phyloP scores from a whole-genome alignment of 1,140 invertebrate genomes.

The Zaprionus capensis region DNA sequence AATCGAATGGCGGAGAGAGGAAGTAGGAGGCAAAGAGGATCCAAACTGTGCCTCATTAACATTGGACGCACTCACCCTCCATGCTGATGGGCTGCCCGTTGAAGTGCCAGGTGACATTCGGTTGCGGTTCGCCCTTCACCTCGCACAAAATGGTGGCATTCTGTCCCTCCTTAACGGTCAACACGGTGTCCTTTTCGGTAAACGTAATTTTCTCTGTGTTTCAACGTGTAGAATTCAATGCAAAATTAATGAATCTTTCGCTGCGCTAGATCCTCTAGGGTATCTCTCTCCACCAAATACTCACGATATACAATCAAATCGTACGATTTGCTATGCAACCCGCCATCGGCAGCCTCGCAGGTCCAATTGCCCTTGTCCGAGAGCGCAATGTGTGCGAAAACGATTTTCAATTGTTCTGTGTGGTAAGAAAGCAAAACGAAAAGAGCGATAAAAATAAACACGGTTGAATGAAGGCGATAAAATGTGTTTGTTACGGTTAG shows the following conservation, averaged over 20 bases:
- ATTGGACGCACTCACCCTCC: conserved; percentile 61
- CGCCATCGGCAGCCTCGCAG: conserved; percentile 69
- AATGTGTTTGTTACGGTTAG: neutral
- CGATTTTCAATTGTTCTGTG: conserved; percentile 80
- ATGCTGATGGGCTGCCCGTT: conserved; percentile 81
- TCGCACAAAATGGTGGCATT: conserved; percentile 85
- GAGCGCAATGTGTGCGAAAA: conserved; percentile 82
- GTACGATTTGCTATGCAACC: conserved; percentile 78
- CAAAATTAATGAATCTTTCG: conserved; percentile 70
- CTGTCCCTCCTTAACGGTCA: conserved; percentile 84
- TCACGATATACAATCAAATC: conserved; percentile 84
- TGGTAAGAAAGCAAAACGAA: conserved; percentile 8
- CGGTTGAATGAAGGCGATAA: conserved; percentile 3
- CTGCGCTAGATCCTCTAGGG: conserved; percentile 10
- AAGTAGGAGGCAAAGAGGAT: conserved; percentile 12
- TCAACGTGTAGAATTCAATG: conserved; percentile 56
- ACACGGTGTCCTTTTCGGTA: conserved; percentile 84
- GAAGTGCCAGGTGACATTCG: conserved; percentile 85
- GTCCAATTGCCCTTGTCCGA: conserved; percentile 84
- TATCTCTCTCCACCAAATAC: conserved; percentile 37
- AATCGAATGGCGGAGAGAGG: conserved; percentile 14
- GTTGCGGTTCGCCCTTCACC: conserved; percentile 85
- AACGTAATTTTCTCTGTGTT: conserved; percentile 85
- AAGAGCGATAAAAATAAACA: conserved; percentile 32
- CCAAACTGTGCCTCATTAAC: conserved; percentile 58